Evolutionary conservation across 1,140 invertebrate species (phyloP).

Genomic region (Rhopalosiphum maidis): DNA sequence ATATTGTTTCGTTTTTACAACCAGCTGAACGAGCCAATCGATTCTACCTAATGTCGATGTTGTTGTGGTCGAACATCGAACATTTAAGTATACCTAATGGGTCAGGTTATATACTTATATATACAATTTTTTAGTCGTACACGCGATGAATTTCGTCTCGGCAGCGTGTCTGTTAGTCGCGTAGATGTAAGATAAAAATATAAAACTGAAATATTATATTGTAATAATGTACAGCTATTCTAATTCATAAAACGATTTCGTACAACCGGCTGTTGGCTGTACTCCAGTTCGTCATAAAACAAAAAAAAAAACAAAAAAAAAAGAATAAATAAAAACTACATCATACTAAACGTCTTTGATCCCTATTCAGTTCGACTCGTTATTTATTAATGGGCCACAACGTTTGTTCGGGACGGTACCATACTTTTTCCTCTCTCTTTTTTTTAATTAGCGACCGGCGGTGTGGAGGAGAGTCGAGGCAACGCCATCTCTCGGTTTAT

Average conservation of each 20-base stretch:
- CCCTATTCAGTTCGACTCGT: slow-evolving; percentile 48
- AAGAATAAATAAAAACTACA: slow-evolving; percentile 21
- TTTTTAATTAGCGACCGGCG: slow-evolving; percentile 14
- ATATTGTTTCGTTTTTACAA: not conserved
- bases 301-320: not conserved
- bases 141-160: not conserved
- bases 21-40: not conserved
- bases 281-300: not conserved
- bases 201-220: slow-evolving; percentile 18
- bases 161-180: not conserved
- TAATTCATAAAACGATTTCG: slow-evolving; percentile 46
- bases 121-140: not conserved
- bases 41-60: not conserved
- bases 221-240: slow-evolving; percentile 14
- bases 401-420: not conserved
- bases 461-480: not conserved
- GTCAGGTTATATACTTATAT: not conserved
- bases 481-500: slow-evolving; percentile 42
- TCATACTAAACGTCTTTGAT: slow-evolving; percentile 24
- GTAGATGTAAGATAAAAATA: slow-evolving; percentile 15
- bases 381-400: slow-evolving; percentile 40
- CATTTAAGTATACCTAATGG: not conserved
- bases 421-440: not conserved
- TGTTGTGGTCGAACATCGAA: not conserved
- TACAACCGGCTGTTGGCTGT: not conserved